A percentile compares a stretch with the other conserved stretches of the same genome.
These are phyloP conservation scores for Actinemys pallida DNA, from an alignment of 2,113 vertebrate genomes.

Conservation along the genomic window DNA sequence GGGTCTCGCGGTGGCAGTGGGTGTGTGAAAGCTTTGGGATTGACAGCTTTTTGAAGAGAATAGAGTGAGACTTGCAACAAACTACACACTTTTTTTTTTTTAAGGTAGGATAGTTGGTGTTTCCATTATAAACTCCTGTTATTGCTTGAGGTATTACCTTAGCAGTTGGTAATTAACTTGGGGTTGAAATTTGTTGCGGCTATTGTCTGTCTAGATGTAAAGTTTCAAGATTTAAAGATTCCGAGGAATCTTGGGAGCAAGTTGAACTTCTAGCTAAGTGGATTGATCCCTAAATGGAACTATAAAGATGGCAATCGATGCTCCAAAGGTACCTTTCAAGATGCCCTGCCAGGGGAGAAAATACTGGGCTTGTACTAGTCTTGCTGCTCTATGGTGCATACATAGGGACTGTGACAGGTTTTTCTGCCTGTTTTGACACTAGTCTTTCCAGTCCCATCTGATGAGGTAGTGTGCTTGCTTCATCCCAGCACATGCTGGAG, in stretches of 20 bases:
- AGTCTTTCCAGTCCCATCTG: conserved; percentile 65
- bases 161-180: not conserved
- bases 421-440: conserved; percentile 58
- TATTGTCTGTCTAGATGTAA: not conserved
- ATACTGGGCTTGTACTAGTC: conserved; percentile 58
- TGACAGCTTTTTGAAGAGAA: not conserved
- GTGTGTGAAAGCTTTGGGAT: not conserved
- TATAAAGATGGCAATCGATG: conserved; percentile 58
- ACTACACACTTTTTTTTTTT: no score
- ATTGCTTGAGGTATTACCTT: conserved; percentile 10
- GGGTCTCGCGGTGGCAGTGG: not conserved
- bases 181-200: not conserved
- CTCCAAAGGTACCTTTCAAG: not conserved
- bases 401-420: not conserved
- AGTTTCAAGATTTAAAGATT: not conserved
- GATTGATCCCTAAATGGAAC: conserved; percentile 49
- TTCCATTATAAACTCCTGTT: not conserved
- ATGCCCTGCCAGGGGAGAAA: conserved; percentile 34
- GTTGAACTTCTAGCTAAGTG: conserved; percentile 35
- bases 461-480: conserved; percentile 52
- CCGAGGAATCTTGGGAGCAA: conserved; percentile 21
- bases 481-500: conserved; percentile 41
- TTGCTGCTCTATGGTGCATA: conserved; percentile 65
- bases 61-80: not conserved
- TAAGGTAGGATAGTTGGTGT: conserved; percentile 2